Percentiles rank a stretch among this genome's conserved stretches.
Conservation (phyloP, 2,888 invertebrate genomes). For the Arctia plantaginis region DNA sequence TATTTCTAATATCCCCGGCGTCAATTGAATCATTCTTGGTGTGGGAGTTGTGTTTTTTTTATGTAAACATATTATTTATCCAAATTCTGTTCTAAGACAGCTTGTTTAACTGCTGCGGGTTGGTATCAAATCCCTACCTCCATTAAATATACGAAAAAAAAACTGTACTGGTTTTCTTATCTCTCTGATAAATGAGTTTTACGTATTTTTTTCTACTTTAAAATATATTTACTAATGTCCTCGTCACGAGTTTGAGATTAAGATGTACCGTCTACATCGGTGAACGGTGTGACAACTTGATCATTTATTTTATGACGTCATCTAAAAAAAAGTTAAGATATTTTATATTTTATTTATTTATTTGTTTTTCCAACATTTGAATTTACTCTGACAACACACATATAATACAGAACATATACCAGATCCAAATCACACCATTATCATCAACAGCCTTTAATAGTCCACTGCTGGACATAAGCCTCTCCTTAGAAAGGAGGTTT, state of each 20-base stretch:
- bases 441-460: too few species aligned
- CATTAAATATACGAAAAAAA: constrained; percentile 11
- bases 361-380: too few species aligned
- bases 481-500: too few species aligned
- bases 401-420: too few species aligned
- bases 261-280: constrained; percentile 11
- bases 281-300: constrained; percentile 19
- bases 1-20: neutral
- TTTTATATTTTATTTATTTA: too few species aligned
- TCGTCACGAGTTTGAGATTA: constrained; percentile 25
- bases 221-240: constrained; percentile 17
- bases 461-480: too few species aligned
- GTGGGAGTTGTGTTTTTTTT: too few species aligned
- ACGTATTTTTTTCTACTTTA: constrained; percentile 4
- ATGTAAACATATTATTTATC: neutral
- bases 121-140: constrained; percentile 8
- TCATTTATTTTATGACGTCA: constrained; percentile 20
- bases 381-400: too few species aligned
- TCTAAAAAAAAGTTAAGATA: neutral
- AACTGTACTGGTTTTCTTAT: constrained; percentile 20
- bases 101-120: neutral
- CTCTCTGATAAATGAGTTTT: constrained; percentile 20
- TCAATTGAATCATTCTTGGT: neutral
- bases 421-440: too few species aligned
- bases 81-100: neutral